A percentile compares a stretch with the other conserved stretches of the same genome.
These are phyloP conservation scores for Noturus placidus DNA, from an alignment of 2,113 vertebrate species.

Conservation along the genomic window DNA sequence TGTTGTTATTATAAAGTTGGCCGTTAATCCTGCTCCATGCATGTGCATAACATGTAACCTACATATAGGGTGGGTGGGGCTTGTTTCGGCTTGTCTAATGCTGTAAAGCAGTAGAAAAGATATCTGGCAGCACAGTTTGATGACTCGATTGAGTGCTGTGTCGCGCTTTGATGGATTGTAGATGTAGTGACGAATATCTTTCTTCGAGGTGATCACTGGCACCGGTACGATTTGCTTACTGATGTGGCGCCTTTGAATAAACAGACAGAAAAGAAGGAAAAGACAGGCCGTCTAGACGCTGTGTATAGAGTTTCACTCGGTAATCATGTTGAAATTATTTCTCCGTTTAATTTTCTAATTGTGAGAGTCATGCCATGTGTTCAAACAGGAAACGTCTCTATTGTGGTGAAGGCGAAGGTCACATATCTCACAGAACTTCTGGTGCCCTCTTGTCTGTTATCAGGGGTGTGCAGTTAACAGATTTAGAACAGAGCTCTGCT, in stretches of 20 bases:
- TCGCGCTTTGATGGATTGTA: slow-evolving; percentile 10
- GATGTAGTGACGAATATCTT: slow-evolving; percentile 9
- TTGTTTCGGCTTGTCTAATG: background rate
- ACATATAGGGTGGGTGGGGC: too few relatives aligned
- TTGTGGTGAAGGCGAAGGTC: slow-evolving; percentile 15
- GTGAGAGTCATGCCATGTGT: background rate
- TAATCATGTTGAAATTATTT: background rate
- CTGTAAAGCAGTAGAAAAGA: background rate
- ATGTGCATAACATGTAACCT: too few relatives aligned
- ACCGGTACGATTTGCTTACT: slow-evolving; percentile 4
- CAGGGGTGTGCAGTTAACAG: slow-evolving; percentile 9
- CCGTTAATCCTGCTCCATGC: too few relatives aligned
- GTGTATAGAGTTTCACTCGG: background rate
- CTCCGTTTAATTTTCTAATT: background rate
- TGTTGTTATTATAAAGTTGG: too few relatives aligned
- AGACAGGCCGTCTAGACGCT: background rate
- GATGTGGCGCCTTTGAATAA: slow-evolving; percentile 25
- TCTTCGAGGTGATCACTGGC: background rate
- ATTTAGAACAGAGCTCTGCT: slow-evolving; percentile 1
- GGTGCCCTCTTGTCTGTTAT: slow-evolving; percentile 39
- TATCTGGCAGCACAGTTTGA: slow-evolving; percentile 37
- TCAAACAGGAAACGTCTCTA: slow-evolving; percentile 25
- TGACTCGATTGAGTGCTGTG: slow-evolving; percentile 34
- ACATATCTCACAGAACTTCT: slow-evolving; percentile 30
- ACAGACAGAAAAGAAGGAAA: background rate